A percentile compares a stretch with the other conserved stretches of the same genome.
Evolutionary conservation across 2,113 vertebrate genomes (phyloP).

Genomic region (Egretta garzetta): DNA sequence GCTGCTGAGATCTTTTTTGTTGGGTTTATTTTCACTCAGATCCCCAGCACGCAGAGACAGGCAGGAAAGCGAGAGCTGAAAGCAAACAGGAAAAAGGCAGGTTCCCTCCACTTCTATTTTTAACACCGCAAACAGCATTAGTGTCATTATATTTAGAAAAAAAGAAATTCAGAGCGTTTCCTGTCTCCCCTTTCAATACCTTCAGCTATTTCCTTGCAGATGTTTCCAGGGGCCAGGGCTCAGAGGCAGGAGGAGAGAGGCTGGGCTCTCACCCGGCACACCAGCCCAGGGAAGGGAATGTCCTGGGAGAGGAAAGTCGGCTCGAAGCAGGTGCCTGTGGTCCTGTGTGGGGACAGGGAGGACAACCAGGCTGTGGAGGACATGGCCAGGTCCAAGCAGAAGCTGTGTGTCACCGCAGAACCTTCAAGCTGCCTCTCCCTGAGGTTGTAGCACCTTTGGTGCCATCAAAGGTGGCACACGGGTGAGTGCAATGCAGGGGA

Average conservation of each 20-base stretch:
- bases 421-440: background rate
- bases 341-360: background rate
- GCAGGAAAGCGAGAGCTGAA: constrained; percentile 34
- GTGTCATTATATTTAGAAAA: constrained; percentile 53
- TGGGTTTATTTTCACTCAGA: constrained; percentile 23
- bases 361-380: background rate
- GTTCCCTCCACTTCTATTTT: constrained; percentile 59
- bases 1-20: background rate
- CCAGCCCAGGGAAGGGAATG: background rate
- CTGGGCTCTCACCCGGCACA: background rate
- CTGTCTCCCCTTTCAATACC: constrained; percentile 52
- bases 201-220: constrained; percentile 65
- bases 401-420: background rate
- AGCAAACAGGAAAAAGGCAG: constrained; percentile 69
- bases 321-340: background rate
- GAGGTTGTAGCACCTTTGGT: background rate
- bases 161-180: constrained; percentile 30
- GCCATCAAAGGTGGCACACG: background rate
- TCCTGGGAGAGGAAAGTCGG: background rate
- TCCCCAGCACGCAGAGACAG: background rate
- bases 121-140: constrained; percentile 48
- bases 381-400: background rate
- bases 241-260: background rate
- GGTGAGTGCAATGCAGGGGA: background rate
- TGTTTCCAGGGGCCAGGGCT: constrained; percentile 20